Conservation (phyloP, 2,888 invertebrate species). For the Meta bourneti region DNA sequence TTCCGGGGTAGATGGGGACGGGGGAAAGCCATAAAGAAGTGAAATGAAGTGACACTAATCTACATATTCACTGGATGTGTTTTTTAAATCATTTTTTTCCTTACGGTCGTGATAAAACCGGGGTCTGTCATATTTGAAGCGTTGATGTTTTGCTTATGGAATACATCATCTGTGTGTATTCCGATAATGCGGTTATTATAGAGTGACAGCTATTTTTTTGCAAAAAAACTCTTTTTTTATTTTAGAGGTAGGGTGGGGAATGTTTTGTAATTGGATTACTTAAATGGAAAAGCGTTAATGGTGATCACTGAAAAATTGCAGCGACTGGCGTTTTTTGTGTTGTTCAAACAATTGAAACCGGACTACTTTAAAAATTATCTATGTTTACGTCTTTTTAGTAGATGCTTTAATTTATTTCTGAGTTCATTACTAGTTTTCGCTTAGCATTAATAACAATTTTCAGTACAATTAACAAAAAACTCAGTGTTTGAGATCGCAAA, state of each 20-base stretch:
- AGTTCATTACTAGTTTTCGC: background rate
- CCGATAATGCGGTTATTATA: conserved; percentile 68
- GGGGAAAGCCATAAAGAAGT: conserved; percentile 74
- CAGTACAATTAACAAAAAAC: too few relatives aligned
- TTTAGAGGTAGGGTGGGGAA: background rate
- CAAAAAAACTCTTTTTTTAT: background rate
- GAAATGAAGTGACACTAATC: conserved; percentile 76
- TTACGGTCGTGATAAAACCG: conserved; percentile 59
- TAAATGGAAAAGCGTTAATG: background rate
- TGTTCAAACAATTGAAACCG: background rate
- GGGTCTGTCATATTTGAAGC: conserved; percentile 70
- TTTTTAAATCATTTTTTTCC: conserved; percentile 57
- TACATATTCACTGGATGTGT: conserved; percentile 76
- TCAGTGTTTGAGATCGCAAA: too few relatives aligned
- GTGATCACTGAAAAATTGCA: background rate
- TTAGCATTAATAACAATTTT: background rate
- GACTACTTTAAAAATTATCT: background rate
- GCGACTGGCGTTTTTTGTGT: background rate
- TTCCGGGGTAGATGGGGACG: conserved; percentile 33
- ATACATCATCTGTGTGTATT: conserved; percentile 22
- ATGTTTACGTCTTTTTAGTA: background rate
- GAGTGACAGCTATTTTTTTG: conserved; percentile 40
- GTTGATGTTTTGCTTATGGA: conserved; percentile 73
- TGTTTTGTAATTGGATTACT: background rate
- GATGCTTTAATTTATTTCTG: background rate